Base-by-base conservation (phyloP, 1,140 invertebrate species). In the Hermatobates lingyangjiaoensis region DNA sequence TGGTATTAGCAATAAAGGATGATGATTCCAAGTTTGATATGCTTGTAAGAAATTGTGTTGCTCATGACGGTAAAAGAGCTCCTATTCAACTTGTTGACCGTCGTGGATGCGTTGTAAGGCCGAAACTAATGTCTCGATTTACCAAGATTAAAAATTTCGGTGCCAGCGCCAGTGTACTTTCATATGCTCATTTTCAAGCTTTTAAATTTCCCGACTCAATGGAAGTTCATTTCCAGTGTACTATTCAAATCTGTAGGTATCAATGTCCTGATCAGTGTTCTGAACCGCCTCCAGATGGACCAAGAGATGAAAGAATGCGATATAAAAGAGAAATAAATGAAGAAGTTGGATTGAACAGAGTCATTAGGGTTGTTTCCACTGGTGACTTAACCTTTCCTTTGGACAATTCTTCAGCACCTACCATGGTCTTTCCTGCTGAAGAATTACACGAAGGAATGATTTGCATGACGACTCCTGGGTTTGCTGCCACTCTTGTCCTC, bases 131-230 rank as follows among this genome's bases (percentile, higher is more conserved):
- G 89, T 70, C 60, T 44, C 82, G 83, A 65, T 94, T 94, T 79
- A 87, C 90, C 57, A 94, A 94, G 68, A 89, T 93, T 54, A 91
- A 92, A 69, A 92, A 93, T 71, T 94, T 93, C 55, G 90, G 89
- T 0, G 83, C 87, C 0, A 88, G 85, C 25, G 90, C 90, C 3
- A 90, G 87, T 0, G 90, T 93, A 0, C 84, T 94, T 1, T 88
- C 86, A 45, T 94, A 91, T 61, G 89, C 90, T 1, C 90, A 93
- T 68, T 94, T 94, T 81, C 61, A 62, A 69, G 89, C 89, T 1
- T 94, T 93, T 70, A 93, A 94, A 66, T 94, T 94, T 78, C 89
- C 89, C 0, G 89, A 94, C 64, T 91, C 87, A 12, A 93, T 93
- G 89, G 91, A 93, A 62, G 88, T 94, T 1, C 89, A 92, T 72